These are phyloP conservation scores for Hipparchia semele DNA, from an alignment of 2,888 invertebrate species.

Conservation along the genomic window DNA sequence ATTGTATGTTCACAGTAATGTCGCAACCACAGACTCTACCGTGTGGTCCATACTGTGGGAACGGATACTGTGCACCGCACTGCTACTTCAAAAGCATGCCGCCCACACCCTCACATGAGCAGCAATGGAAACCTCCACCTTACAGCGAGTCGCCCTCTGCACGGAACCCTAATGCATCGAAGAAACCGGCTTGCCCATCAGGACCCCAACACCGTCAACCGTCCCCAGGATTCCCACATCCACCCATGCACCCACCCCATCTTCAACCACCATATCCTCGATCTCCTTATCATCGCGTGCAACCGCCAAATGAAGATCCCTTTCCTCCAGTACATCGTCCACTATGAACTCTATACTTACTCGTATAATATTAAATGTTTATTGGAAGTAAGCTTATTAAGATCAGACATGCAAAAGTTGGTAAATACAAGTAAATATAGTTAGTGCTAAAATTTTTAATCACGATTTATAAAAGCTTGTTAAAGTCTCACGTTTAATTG, in stretches of 20 bases:
- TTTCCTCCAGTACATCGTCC: constrained; percentile 27
- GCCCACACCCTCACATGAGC: constrained; percentile 40
- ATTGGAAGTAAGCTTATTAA: background rate
- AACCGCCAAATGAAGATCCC: constrained; percentile 24
- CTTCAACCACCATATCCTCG: constrained; percentile 27
- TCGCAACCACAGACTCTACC: constrained; percentile 61
- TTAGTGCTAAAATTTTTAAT: too few species aligned
- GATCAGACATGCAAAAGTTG: background rate
- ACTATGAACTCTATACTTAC: background rate
- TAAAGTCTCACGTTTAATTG: too few species aligned
- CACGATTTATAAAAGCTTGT: too few species aligned
- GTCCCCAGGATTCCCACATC: constrained; percentile 23
- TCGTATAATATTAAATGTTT: background rate
- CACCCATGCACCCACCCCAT: constrained; percentile 27
- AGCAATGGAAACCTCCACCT: constrained; percentile 42
- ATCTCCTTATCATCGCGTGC: constrained; percentile 17
- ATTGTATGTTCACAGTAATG: constrained; percentile 56
- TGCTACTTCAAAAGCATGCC: constrained; percentile 52
- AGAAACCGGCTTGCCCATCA: constrained; percentile 40
- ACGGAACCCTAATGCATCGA: constrained; percentile 36
- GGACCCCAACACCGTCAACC: constrained; percentile 34
- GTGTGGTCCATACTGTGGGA: constrained; percentile 64
- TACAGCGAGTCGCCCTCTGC: constrained; percentile 39
- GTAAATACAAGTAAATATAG: background rate
- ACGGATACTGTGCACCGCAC: constrained; percentile 58